phyloP scores from a whole-genome alignment of 2,888 invertebrate species.

The Smittia sp. region DNA sequence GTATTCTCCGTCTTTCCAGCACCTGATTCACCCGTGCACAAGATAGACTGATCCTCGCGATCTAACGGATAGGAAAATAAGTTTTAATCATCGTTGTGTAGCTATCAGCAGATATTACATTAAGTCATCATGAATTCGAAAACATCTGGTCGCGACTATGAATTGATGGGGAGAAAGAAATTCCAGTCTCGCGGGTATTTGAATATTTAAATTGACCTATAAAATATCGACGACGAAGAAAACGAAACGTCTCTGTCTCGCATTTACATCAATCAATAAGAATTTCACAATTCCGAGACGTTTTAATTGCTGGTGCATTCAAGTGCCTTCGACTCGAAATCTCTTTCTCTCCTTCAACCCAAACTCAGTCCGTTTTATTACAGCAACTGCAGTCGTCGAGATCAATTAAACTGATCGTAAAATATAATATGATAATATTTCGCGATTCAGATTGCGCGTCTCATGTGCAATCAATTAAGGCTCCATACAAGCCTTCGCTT shows the following conservation, averaged over 20 bases:
- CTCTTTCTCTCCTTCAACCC: slow-evolving; percentile 30
- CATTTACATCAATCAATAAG: slow-evolving; percentile 36
- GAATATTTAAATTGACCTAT: slow-evolving; percentile 30
- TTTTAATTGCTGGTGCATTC: slow-evolving; percentile 39
- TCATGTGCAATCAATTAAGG: slow-evolving; percentile 19
- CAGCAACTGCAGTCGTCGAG: slow-evolving; percentile 5
- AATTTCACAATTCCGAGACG: not conserved
- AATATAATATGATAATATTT: not conserved
- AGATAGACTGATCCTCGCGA: slow-evolving; percentile 98
- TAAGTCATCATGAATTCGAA: slow-evolving; percentile 26
- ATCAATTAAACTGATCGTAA: not conserved
- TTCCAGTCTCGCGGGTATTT: slow-evolving; percentile 13
- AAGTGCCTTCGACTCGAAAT: not conserved
- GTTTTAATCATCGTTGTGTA: not conserved
- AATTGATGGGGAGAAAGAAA: not conserved
- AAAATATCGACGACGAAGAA: not conserved
- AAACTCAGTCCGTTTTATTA: slow-evolving; percentile 15
- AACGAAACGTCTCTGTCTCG: not conserved
- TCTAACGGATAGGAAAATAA: slow-evolving; percentile 62
- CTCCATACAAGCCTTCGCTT: not conserved
- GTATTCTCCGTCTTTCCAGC: slow-evolving; percentile 99
- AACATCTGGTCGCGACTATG: slow-evolving; percentile 22
- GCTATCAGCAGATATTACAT: not conserved
- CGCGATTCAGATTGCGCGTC: not conserved
- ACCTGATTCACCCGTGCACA: slow-evolving; percentile 99